These are phyloP conservation scores for Argentina silus DNA, from an alignment of 2,797 vertebrate species.

Conservation along the genomic window DNA sequence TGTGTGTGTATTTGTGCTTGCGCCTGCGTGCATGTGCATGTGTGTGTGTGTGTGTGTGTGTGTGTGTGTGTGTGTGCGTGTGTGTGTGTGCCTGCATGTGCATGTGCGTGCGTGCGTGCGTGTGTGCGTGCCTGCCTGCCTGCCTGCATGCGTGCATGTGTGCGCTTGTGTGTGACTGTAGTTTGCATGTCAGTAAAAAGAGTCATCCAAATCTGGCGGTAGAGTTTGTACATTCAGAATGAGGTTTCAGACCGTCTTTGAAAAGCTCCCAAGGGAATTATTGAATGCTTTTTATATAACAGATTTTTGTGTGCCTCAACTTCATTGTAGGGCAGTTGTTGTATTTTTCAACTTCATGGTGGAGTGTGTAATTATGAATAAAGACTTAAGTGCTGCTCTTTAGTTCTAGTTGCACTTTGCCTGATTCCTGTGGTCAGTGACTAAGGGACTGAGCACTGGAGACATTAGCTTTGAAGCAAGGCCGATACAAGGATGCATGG, in stretches of 20 bases:
- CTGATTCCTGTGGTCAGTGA: slow-evolving; percentile 58
- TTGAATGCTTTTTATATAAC: slow-evolving; percentile 28
- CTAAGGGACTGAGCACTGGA: slow-evolving; percentile 35
- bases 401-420: slow-evolving; percentile 57
- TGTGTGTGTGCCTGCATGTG: neutral
- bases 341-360: slow-evolving; percentile 48
- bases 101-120: neutral
- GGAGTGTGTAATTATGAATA: slow-evolving; percentile 76
- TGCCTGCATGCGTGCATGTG: too few relatives aligned
- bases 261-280: slow-evolving; percentile 24
- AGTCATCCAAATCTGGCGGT: neutral
- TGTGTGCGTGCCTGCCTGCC: too few relatives aligned
- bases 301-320: slow-evolving; percentile 40
- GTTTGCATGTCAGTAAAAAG: neutral
- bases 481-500: too few relatives aligned
- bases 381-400: slow-evolving; percentile 55
- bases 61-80: too few relatives aligned
- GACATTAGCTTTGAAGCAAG: neutral
- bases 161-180: too few relatives aligned
- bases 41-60: too few relatives aligned
- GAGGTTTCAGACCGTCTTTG: neutral
- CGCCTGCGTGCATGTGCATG: too few relatives aligned
- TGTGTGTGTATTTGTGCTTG: too few relatives aligned
- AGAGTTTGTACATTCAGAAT: slow-evolving; percentile 15
- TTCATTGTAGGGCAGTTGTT: slow-evolving; percentile 55